Evolutionary conservation across 1,140 invertebrate genomes (phyloP).

Genomic region (Atta texana): DNA sequence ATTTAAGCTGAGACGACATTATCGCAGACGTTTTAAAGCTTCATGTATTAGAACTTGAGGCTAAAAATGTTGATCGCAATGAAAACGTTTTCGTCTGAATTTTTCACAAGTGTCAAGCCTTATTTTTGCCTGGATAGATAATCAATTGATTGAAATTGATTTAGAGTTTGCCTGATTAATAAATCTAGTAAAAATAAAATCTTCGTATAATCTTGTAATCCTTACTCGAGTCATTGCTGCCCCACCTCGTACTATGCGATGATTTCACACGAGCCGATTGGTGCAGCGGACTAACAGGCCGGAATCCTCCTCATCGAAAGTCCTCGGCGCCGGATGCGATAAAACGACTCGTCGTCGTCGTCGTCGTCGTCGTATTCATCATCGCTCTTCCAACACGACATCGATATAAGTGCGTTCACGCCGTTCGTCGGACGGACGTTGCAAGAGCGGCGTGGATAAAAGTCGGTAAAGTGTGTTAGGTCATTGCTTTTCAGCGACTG

Average conservation of each 20-base stretch:
- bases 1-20: no score
- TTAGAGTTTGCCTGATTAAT: neutral
- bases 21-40: no score
- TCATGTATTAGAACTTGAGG: no score
- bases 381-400: slow-evolving; percentile 25
- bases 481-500: slow-evolving; percentile 44
- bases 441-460: slow-evolving; percentile 63
- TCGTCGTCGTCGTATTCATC: slow-evolving; percentile 35
- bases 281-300: slow-evolving; percentile 50
- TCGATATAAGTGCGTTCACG: slow-evolving; percentile 71
- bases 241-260: slow-evolving; percentile 30
- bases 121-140: neutral
- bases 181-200: slow-evolving; percentile 1
- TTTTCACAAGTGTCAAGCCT: neutral
- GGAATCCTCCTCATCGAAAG: slow-evolving; percentile 71
- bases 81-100: neutral
- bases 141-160: neutral
- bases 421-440: slow-evolving; percentile 41
- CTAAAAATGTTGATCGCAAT: neutral
- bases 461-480: slow-evolving; percentile 58
- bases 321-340: slow-evolving; percentile 76
- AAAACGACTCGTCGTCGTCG: slow-evolving; percentile 62
- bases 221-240: neutral
- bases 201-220: slow-evolving; percentile 15
- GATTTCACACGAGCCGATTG: slow-evolving; percentile 63